Evolutionary conservation across 1,140 invertebrate genomes (phyloP).

Genomic region (Pristionchus pacificus): DNA sequence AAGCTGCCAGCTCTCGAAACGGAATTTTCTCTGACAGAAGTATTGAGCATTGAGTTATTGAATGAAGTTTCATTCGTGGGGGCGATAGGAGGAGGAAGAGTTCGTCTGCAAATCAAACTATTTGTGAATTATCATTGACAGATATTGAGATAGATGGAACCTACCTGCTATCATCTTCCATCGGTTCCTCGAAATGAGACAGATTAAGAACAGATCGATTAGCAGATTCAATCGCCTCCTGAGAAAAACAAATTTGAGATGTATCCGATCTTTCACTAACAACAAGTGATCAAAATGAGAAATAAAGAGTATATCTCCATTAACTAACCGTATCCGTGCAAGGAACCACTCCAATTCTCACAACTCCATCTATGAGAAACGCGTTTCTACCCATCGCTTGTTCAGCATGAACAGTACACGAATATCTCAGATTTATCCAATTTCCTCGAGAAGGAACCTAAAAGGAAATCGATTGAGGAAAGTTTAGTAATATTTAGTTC

Average conservation of each 20-base stretch:
- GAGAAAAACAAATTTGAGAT: neutral
- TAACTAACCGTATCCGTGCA: slow-evolving; percentile 14
- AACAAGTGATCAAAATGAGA: no score
- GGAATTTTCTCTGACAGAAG: neutral
- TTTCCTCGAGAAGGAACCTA: slow-evolving; percentile 15
- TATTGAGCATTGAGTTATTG: neutral
- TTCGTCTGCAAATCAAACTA: neutral
- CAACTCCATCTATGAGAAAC: slow-evolving; percentile 7
- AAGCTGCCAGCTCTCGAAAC: neutral
- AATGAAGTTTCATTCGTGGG: neutral
- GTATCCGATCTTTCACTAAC: no score
- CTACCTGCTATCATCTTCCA: neutral
- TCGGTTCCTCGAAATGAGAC: neutral
- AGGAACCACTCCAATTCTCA: slow-evolving; percentile 15
- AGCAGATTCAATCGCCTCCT: neutral
- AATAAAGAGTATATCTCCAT: no score
- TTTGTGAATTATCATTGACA: neutral
- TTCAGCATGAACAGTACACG: slow-evolving; percentile 9
- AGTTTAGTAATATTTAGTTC: no score
- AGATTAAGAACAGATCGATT: neutral
- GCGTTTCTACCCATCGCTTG: slow-evolving; percentile 16
- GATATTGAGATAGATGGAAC: neutral
- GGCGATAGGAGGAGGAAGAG: neutral
- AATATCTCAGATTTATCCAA: slow-evolving; percentile 22
- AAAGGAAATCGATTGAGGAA: no score